These are phyloP conservation scores for Halichondria panicea DNA, from an alignment of 37 sponge, comb jelly and placozoan species.

Conservation along the genomic window DNA sequence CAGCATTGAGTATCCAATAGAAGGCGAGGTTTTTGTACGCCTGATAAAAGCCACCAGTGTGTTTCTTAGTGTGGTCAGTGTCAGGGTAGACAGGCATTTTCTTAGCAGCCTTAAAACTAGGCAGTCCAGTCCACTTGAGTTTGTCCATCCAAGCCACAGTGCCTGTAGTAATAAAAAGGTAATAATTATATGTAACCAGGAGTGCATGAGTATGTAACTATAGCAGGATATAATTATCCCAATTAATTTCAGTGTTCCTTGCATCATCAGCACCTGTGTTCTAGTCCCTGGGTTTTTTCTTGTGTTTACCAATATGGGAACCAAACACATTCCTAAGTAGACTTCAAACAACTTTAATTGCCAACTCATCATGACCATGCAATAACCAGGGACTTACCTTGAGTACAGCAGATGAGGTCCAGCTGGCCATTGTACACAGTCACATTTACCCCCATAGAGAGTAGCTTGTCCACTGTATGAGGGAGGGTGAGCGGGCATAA, in stretches of 20 bases:
- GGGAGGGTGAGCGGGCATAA: too few species aligned
- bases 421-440: slow-evolving; percentile 70
- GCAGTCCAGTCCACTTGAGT: slow-evolving; percentile 55
- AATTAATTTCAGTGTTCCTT: too few species aligned
- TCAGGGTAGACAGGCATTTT: slow-evolving; percentile 53
- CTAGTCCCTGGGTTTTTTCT: too few species aligned
- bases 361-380: too few species aligned
- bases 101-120: slow-evolving; percentile 24
- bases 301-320: too few species aligned
- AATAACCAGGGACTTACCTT: slow-evolving; percentile 38
- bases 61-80: slow-evolving; percentile 20
- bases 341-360: too few species aligned
- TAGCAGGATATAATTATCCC: too few species aligned
- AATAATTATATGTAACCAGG: too few species aligned
- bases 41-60: slow-evolving; percentile 69
- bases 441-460: slow-evolving; percentile 51
- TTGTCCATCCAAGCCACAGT: slow-evolving; percentile 64
- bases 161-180: slow-evolving; percentile 20
- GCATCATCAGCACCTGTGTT: too few species aligned
- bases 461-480: slow-evolving; percentile 51
- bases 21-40: slow-evolving; percentile 50
- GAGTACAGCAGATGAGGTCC: slow-evolving; percentile 65
- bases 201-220: too few species aligned
- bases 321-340: too few species aligned
- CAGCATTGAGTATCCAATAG: slow-evolving; percentile 79